These are phyloP conservation scores for Priocnemis perturbator DNA, from an alignment of 2,888 invertebrate genomes.

Conservation along the genomic window DNA sequence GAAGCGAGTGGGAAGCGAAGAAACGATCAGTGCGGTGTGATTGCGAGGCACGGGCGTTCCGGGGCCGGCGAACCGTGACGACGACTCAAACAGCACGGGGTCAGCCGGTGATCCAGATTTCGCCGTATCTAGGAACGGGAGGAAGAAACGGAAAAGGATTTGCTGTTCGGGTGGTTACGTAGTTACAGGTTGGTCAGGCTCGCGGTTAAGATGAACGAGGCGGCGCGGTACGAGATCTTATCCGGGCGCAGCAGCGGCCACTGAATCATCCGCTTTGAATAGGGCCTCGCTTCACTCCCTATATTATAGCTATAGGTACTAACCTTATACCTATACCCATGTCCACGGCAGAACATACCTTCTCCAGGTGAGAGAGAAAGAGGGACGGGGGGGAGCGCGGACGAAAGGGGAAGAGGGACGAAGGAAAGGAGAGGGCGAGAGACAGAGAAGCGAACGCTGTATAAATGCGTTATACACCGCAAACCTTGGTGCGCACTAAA, in stretches of 20 bases:
- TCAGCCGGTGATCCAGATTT: slow-evolving; percentile 1
- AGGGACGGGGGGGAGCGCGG: too few relatives aligned
- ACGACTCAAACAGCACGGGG: too few relatives aligned
- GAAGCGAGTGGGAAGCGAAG: too few relatives aligned
- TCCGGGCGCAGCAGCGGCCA: slow-evolving; percentile 71
- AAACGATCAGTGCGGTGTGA: too few relatives aligned
- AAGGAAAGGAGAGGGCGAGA: background rate
- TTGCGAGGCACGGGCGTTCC: too few relatives aligned
- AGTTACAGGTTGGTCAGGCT: slow-evolving; percentile 67
- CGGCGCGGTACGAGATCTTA: slow-evolving; percentile 72
- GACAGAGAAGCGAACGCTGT: slow-evolving; percentile 23
- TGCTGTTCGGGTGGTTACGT: slow-evolving; percentile 61
- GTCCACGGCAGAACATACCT: slow-evolving; percentile 28
- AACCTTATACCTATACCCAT: slow-evolving; percentile 59
- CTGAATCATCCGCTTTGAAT: slow-evolving; percentile 75
- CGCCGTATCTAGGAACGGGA: background rate
- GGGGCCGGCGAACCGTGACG: too few relatives aligned
- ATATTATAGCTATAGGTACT: slow-evolving; percentile 66
- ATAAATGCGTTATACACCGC: slow-evolving; percentile 60
- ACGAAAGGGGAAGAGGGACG: too few relatives aligned
- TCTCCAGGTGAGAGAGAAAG: too few relatives aligned
- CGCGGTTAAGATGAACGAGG: slow-evolving; percentile 57
- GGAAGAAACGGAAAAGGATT: slow-evolving; percentile 51
- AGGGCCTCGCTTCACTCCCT: slow-evolving; percentile 69
- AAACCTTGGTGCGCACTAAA: slow-evolving; percentile 64